These are phyloP conservation scores for Calephelis nemesis DNA, from an alignment of 1,140 invertebrate species.

Conservation along the genomic window DNA sequence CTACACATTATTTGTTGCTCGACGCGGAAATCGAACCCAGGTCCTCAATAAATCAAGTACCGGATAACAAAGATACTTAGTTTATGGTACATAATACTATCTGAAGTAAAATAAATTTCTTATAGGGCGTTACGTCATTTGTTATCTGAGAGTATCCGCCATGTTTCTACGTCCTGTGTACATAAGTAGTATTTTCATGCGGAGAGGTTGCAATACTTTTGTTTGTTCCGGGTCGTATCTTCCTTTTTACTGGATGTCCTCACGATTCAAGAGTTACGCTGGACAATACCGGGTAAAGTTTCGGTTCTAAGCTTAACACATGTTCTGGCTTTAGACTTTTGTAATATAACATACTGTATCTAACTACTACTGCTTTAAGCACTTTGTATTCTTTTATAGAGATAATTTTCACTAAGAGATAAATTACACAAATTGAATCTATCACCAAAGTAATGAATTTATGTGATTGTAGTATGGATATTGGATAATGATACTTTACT, in stretches of 20 bases:
- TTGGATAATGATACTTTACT: too few species aligned
- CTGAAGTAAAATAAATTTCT: conserved; percentile 5
- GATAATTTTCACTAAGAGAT: too few species aligned
- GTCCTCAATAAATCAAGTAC: too few species aligned
- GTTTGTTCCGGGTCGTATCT: conserved; percentile 57
- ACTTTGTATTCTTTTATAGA: too few species aligned
- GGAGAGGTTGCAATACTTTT: conserved; percentile 52
- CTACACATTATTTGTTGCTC: too few species aligned
- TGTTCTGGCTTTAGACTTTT: conserved; percentile 32
- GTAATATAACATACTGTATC: not conserved
- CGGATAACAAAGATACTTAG: too few species aligned
- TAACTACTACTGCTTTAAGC: too few species aligned
- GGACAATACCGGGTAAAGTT: conserved; percentile 46
- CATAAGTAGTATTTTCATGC: conserved; percentile 48
- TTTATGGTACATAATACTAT: not conserved
- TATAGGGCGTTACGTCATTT: conserved; percentile 29
- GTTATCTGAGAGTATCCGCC: conserved; percentile 40
- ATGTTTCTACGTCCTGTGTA: conserved; percentile 43
- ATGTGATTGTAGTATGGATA: too few species aligned
- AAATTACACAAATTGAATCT: too few species aligned
- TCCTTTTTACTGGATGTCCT: conserved; percentile 55
- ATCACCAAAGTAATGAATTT: too few species aligned
- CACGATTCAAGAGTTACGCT: conserved; percentile 46
- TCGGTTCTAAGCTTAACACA: conserved; percentile 36
- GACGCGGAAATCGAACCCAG: too few species aligned